A percentile compares a stretch with the other conserved stretches of the same genome.
Conservation (phyloP, 2,113 vertebrate species). For the Channa argus region DNA sequence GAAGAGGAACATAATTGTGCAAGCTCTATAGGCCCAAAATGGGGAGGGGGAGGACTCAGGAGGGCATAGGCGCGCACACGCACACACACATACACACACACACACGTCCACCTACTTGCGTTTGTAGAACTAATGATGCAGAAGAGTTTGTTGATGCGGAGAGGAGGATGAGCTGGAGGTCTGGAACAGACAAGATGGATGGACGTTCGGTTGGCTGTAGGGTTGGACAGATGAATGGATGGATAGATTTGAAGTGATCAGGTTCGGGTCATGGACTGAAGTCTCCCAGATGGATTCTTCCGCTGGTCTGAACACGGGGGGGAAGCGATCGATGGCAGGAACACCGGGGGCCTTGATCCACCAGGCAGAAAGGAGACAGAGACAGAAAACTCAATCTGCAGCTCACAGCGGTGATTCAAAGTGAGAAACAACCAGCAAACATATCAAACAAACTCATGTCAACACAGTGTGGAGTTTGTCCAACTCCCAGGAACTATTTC, state of each 20-base stretch:
- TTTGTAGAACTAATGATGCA: not conserved
- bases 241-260: conserved; percentile 7
- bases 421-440: not conserved
- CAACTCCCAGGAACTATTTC: not conserved
- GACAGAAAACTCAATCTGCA: conserved; percentile 54
- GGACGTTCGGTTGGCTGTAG: not conserved
- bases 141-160: conserved; percentile 19
- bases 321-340: conserved; percentile 58
- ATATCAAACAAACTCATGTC: conserved; percentile 28
- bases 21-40: too few relatives aligned
- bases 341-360: conserved; percentile 49
- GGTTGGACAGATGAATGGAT: not conserved
- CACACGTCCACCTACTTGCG: conserved; percentile 9
- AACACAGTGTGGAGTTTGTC: not conserved
- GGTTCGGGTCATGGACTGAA: conserved; percentile 50
- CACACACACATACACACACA: conserved; percentile 9
- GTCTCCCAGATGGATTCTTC: conserved; percentile 54
- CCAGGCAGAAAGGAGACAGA: conserved; percentile 43
- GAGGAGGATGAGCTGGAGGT: not conserved
- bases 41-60: too few relatives aligned
- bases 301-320: conserved; percentile 45
- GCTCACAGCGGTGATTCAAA: conserved; percentile 33
- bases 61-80: not conserved
- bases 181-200: not conserved
- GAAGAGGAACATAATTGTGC: too few relatives aligned